Percentiles rank a stretch among this genome's conserved stretches.
Evolutionary conservation across 2,113 vertebrate species (phyloP).

Genomic region (Coracopsis vasa): DNA sequence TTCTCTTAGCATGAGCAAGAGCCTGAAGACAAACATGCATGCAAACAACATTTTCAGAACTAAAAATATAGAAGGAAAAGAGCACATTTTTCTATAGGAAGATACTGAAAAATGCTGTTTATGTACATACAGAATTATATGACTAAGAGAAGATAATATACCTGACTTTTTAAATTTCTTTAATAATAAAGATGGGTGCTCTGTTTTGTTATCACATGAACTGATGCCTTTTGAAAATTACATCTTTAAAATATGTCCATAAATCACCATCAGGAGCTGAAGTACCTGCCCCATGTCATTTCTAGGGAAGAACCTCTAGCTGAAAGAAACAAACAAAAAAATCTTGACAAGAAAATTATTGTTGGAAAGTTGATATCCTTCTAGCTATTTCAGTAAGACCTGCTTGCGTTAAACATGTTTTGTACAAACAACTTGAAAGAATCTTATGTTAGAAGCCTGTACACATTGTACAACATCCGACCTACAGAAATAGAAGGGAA

Average conservation of each 20-base stretch:
- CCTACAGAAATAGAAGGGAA: neutral
- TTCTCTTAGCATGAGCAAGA: neutral
- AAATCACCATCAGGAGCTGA: neutral
- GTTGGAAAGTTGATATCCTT: neutral
- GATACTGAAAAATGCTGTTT: neutral
- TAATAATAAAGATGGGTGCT: neutral
- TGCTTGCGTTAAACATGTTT: neutral
- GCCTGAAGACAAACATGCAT: neutral
- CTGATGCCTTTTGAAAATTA: neutral
- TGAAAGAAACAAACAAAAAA: neutral
- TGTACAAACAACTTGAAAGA: neutral
- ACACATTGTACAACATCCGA: accelerated
- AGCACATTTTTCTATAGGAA: neutral
- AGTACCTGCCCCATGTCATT: neutral
- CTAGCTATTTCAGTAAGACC: neutral
- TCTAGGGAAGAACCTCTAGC: neutral
- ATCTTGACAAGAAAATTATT: neutral
- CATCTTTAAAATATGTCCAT: neutral
- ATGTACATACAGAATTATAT: neutral
- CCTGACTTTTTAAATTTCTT: neutral
- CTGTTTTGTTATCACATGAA: neutral
- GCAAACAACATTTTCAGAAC: neutral
- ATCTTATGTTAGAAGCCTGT: neutral
- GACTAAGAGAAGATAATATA: neutral
- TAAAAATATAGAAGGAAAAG: neutral